Evolutionary conservation across 2,113 vertebrate species (phyloP).

Genomic region (Cryptomyrus ogoouensis): DNA sequence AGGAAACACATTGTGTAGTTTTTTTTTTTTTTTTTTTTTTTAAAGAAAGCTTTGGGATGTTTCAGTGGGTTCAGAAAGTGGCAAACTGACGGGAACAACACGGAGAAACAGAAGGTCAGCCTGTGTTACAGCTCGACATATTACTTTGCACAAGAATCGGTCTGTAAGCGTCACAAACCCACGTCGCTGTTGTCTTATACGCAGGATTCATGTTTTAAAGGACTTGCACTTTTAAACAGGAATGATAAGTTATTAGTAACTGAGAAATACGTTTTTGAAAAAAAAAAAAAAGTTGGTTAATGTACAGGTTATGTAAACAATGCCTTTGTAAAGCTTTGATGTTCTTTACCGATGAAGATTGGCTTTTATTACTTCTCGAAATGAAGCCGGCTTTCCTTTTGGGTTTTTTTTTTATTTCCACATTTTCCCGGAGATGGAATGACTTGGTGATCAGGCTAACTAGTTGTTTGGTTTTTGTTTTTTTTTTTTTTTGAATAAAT

Average conservation of each 20-base stretch:
- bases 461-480: conserved; percentile 8
- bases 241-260: conserved; percentile 70
- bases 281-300: conserved; percentile 45
- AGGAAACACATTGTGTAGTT: background rate
- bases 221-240: conserved; percentile 73
- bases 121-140: conserved; percentile 37
- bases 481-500: conserved; percentile 24
- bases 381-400: conserved; percentile 28
- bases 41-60: conserved; percentile 26
- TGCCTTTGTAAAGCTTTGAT: conserved; percentile 60
- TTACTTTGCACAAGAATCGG: conserved; percentile 62
- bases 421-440: conserved; percentile 7
- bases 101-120: background rate
- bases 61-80: conserved; percentile 23
- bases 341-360: conserved; percentile 48
- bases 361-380: conserved; percentile 40
- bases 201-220: conserved; percentile 48
- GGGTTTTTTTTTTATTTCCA: conserved; percentile 16
- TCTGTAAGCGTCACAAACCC: conserved; percentile 33
- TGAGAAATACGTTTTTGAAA: conserved; percentile 41
- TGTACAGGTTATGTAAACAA: conserved; percentile 69
- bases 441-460: background rate
- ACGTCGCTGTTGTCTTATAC: conserved; percentile 41
- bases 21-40: background rate
- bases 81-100: conserved; percentile 10